A percentile compares a stretch with the other conserved stretches of the same genome.
phyloP scores from a whole-genome alignment of 2,888 invertebrate species.

The Standfussiana lucernea region DNA sequence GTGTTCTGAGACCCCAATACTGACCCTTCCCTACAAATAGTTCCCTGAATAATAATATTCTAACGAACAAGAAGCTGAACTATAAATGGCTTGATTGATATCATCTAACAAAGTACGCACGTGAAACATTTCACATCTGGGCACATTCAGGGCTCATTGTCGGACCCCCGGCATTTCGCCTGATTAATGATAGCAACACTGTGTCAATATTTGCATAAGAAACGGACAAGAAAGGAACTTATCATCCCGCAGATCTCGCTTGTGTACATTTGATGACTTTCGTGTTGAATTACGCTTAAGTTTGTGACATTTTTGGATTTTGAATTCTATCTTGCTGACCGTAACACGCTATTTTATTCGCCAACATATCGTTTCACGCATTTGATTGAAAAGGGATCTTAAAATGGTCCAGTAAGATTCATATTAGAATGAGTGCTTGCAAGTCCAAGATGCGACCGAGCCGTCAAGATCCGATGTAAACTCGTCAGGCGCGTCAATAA shows the following conservation, averaged over 20 bases:
- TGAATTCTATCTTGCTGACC: constrained; percentile 66
- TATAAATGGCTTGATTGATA: constrained; percentile 78
- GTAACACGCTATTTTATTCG: constrained; percentile 67
- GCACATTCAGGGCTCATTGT: constrained; percentile 76
- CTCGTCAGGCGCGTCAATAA: constrained; percentile 88
- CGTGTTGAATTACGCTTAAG: constrained; percentile 74
- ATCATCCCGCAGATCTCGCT: constrained; percentile 84
- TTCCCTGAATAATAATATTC: constrained; percentile 40
- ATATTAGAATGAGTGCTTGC: constrained; percentile 62
- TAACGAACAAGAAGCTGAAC: constrained; percentile 61
- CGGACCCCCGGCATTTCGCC: constrained; percentile 79
- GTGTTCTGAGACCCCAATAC: too few relatives aligned
- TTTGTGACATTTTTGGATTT: constrained; percentile 55
- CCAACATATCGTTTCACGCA: constrained; percentile 8
- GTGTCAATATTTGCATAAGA: constrained; percentile 91
- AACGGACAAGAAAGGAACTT: constrained; percentile 86
- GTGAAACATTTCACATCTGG: constrained; percentile 74
- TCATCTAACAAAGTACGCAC: constrained; percentile 71
- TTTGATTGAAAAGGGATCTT: constrained; percentile 66
- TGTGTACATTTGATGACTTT: constrained; percentile 83
- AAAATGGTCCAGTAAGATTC: constrained; percentile 66
- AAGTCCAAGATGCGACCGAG: constrained; percentile 68
- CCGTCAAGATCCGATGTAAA: constrained; percentile 76
- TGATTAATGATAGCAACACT: constrained; percentile 89
- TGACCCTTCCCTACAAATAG: neutral